Evolutionary conservation across 2,797 vertebrate species (phyloP), one percentile per base, ranked within the genome.

Genomic region (Columba guinea): DNA sequence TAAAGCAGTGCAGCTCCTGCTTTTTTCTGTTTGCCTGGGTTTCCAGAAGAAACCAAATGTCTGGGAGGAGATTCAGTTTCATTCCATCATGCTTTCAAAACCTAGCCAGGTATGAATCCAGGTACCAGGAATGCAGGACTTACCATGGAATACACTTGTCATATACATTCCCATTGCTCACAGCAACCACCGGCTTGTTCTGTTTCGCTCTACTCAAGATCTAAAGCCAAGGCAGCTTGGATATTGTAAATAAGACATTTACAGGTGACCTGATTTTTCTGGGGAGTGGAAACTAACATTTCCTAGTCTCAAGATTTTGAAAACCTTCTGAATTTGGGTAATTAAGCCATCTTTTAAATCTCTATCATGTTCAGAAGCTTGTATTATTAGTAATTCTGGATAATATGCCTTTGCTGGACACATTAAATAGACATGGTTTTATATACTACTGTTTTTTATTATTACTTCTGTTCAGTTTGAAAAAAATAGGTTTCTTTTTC

Each of bases 61-160:
- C 49, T 92, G 68, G 49, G 37, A 91, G 64, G 23, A 80, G 51
- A 60, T 60, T 48, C 64, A 49, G 59, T 59, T 94, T 91, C 22
- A 74, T 92, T 87, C 26, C 56, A 53, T 80, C 65, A 81, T 19
- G 64, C 56, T 89, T 91, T 92, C 75, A 80, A 89, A 90, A 91
- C 35, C 32, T 46, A 71, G 32, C 35, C 89, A 96, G 87, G 76
- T 85, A 93, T 92, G 87, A 94, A 87, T 49, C 60, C 75, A 87
- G 68, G 71, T 87, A 79, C 15, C 22, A 92, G 63, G 81, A 94
- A 95, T 87, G 84, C 64, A 82, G 39, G 46, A 55, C 58, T 71
- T 70, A 49, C 30, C 49, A 77, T 18, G 73, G 89, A 89, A 89
- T 60, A 84, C 13, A 35, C 44, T 82, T 92, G 91, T 82, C 70